These are phyloP conservation scores for Pristionchus japonicus DNA, from an alignment of 2,888 invertebrate genomes.

Conservation along the genomic window DNA sequence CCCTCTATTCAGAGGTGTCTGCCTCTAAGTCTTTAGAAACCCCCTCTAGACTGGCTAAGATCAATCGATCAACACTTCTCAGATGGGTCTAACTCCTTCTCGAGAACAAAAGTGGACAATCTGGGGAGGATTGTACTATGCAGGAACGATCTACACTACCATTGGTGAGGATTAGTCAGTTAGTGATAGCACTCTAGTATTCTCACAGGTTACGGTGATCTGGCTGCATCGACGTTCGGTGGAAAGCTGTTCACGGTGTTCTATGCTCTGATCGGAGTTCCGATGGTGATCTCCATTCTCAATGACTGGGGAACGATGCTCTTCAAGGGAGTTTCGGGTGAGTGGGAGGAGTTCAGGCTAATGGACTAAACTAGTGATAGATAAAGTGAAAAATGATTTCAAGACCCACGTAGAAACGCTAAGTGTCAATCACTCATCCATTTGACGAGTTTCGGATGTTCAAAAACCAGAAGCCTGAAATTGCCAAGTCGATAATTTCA, in stretches of 20 bases:
- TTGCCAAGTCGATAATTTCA: neutral
- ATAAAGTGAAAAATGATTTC: neutral
- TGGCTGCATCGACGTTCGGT: constrained; percentile 87
- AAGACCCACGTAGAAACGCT: neutral
- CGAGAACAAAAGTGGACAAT: constrained; percentile 68
- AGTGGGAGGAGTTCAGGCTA: neutral
- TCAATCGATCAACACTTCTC: neutral
- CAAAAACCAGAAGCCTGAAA: neutral
- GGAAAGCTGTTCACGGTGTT: constrained; percentile 90
- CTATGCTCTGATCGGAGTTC: constrained; percentile 94
- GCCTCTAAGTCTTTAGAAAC: neutral
- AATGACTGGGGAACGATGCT: constrained; percentile 96
- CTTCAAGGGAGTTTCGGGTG: constrained; percentile 68
- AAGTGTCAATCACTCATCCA: neutral
- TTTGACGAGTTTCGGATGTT: neutral
- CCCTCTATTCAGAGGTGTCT: neutral
- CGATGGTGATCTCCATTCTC: constrained; percentile 91
- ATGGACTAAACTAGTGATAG: neutral
- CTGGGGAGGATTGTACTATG: constrained; percentile 77
- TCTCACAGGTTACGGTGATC: constrained; percentile 84
- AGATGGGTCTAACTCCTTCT: constrained; percentile 57
- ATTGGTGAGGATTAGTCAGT: constrained; percentile 78
- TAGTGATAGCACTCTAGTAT: neutral
- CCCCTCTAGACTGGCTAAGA: neutral
- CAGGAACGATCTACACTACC: constrained; percentile 77